Percentiles rank a stretch among this genome's conserved stretches.
These are phyloP conservation scores for Ganaspis brasiliensis DNA, from an alignment of 2,888 invertebrate species.

Conservation along the genomic window DNA sequence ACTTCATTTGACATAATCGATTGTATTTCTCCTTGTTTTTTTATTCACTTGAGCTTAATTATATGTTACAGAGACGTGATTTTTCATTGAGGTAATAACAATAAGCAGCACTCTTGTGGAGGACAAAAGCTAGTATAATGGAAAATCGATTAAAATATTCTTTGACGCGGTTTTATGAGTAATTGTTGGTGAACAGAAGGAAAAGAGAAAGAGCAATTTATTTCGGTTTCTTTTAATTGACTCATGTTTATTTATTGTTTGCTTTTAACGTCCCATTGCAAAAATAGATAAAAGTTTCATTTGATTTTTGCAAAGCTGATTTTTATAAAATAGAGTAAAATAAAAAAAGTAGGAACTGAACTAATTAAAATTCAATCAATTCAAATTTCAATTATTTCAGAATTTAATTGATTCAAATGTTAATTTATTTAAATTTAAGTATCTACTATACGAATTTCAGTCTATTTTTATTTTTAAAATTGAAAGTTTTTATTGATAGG, in stretches of 20 bases:
- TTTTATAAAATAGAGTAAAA: no score
- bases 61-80: neutral
- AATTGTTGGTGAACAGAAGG: slow-evolving; percentile 42
- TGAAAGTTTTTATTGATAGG: no score
- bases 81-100: slow-evolving; percentile 14
- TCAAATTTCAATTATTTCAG: no score
- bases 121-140: neutral
- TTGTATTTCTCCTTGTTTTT: slow-evolving; percentile 23
- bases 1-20: slow-evolving; percentile 25
- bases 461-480: no score
- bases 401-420: no score
- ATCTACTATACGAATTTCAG: no score
- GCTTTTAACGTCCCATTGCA: neutral
- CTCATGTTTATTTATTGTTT: neutral
- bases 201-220: neutral
- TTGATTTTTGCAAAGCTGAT: neutral
- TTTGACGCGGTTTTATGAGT: slow-evolving; percentile 23
- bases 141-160: slow-evolving; percentile 34
- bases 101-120: neutral
- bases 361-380: no score
- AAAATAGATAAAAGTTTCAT: neutral
- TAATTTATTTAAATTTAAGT: no score
- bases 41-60: slow-evolving; percentile 5
- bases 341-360: no score
- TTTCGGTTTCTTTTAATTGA: neutral